phyloP scores from a whole-genome alignment of 2,888 invertebrate genomes.

The Acrocera orbiculus region DNA sequence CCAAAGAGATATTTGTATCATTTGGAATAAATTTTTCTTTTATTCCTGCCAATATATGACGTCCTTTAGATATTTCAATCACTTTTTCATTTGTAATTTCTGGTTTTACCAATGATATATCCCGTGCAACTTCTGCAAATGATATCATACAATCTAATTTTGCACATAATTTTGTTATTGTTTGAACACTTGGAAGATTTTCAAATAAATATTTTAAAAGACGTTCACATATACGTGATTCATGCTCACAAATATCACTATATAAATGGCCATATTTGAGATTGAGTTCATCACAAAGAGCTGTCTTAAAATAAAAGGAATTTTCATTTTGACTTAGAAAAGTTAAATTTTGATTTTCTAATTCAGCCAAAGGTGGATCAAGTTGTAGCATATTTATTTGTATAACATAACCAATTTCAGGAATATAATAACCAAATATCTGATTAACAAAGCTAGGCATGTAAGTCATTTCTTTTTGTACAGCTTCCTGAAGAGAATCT shows the following conservation, averaged over 20 bases:
- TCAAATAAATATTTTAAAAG: constrained; percentile 45
- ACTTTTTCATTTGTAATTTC: constrained; percentile 17
- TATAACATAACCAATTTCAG: constrained; percentile 14
- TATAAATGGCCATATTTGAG: constrained; percentile 58
- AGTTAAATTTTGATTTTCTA: constrained; percentile 8
- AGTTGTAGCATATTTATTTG: constrained; percentile 1
- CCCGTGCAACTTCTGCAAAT: constrained; percentile 25
- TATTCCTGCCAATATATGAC: constrained; percentile 12
- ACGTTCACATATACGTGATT: constrained; percentile 56
- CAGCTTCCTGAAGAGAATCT: constrained; percentile 4
- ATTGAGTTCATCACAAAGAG: constrained; percentile 46
- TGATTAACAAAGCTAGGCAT: constrained; percentile 5
- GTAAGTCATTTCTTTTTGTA: constrained; percentile 2
- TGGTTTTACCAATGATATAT: constrained; percentile 25
- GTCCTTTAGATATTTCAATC: constrained; percentile 23
- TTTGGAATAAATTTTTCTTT: constrained; percentile 10
- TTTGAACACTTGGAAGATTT: constrained; percentile 39
- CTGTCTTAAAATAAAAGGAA: constrained; percentile 27
- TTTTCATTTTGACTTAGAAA: constrained; percentile 20
- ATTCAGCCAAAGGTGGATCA: not conserved
- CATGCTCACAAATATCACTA: constrained; percentile 60
- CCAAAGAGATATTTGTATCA: constrained; percentile 6
- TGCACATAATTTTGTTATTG: constrained; percentile 39
- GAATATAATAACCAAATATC: constrained; percentile 10
- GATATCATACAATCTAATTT: constrained; percentile 28